A percentile compares a stretch with the other conserved stretches of the same genome.
These are phyloP conservation scores for Pipistrellus pipistrellus DNA, from an alignment of 2,797 vertebrate species.

Conservation along the genomic window DNA sequence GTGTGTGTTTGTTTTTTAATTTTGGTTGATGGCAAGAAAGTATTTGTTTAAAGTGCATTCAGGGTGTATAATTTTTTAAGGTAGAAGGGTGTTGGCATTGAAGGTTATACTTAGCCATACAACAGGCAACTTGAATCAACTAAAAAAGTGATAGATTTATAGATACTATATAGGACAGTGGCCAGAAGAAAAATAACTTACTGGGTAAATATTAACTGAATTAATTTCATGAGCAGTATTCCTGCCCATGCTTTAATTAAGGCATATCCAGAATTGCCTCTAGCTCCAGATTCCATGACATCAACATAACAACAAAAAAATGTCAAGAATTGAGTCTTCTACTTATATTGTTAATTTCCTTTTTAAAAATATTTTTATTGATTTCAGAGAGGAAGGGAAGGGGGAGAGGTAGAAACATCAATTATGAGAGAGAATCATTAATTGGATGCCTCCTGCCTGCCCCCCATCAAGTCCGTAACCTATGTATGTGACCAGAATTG, in stretches of 20 bases:
- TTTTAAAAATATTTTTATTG: neutral
- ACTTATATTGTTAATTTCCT: neutral
- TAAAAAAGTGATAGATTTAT: neutral
- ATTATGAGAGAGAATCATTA: no score
- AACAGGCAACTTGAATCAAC: slow-evolving; percentile 21
- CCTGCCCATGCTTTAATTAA: neutral
- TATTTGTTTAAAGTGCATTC: slow-evolving; percentile 38
- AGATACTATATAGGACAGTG: neutral
- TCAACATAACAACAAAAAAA: neutral
- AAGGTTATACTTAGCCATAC: neutral
- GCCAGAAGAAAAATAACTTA: slow-evolving; percentile 31
- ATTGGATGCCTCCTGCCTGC: no score
- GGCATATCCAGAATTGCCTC: neutral
- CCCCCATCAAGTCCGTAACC: no score
- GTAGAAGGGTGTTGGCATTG: neutral
- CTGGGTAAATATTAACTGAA: slow-evolving; percentile 7
- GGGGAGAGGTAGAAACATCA: no score
- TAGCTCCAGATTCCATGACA: neutral
- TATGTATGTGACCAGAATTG: no score
- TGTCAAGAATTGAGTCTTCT: neutral
- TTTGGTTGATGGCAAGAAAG: neutral
- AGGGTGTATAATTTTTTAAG: neutral
- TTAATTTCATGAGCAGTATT: neutral
- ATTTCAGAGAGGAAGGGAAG: no score
- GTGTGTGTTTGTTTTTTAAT: no score